phyloP scores from a whole-genome alignment of 1,140 invertebrate genomes.

The Drosophila subpulchrella region DNA sequence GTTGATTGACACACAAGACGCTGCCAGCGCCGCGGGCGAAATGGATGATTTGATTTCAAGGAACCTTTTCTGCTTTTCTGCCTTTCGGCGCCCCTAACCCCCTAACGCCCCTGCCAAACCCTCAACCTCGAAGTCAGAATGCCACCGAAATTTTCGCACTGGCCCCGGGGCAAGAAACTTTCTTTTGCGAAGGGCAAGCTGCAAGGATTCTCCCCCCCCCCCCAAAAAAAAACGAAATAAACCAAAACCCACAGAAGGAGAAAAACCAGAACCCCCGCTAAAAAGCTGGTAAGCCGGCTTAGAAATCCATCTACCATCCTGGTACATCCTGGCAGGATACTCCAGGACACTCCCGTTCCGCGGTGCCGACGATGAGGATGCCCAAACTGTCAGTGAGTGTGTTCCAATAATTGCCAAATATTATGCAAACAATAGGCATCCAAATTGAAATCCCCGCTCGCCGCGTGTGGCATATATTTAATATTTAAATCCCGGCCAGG shows the following conservation, averaged over 20 bases:
- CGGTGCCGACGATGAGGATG: not conserved
- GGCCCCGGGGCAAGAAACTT: slow-evolving; percentile 57
- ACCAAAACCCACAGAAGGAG: not conserved
- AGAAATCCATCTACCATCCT: slow-evolving; percentile 26
- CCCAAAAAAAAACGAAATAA: no score
- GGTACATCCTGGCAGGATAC: slow-evolving; percentile 48
- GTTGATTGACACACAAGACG: slow-evolving; percentile 66
- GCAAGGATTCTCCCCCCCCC: slow-evolving; percentile 21
- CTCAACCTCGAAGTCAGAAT: slow-evolving; percentile 1
- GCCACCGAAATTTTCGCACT: slow-evolving; percentile 51
- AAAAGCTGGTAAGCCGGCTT: slow-evolving; percentile 72
- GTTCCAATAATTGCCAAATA: slow-evolving; percentile 82
- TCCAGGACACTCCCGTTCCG: not conserved
- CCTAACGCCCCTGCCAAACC: slow-evolving; percentile 2
- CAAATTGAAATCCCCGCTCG: slow-evolving; percentile 62
- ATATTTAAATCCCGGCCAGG: slow-evolving; percentile 72
- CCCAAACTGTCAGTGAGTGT: slow-evolving; percentile 70
- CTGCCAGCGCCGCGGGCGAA: slow-evolving; percentile 40
- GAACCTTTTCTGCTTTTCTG: slow-evolving; percentile 8
- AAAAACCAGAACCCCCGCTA: not conserved
- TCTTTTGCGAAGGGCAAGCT: slow-evolving; percentile 50
- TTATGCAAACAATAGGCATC: slow-evolving; percentile 79
- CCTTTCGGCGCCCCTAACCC: slow-evolving; percentile 1
- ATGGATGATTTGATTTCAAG: slow-evolving; percentile 10
- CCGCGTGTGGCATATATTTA: slow-evolving; percentile 77